These are phyloP conservation scores for Champsocephalus gunnari DNA, from an alignment of 2,797 vertebrate species.

Conservation along the genomic window DNA sequence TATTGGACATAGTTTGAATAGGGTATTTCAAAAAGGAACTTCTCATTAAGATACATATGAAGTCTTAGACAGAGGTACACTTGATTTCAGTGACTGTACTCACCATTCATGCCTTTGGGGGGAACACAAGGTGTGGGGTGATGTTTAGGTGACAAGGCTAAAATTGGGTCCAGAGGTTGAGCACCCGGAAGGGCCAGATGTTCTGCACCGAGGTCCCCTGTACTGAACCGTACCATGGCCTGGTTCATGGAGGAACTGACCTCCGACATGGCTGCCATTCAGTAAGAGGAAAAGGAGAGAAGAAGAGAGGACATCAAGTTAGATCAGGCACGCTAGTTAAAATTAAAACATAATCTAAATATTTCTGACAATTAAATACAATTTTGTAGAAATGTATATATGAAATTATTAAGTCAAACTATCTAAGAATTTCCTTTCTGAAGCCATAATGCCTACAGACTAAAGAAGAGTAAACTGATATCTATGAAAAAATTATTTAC, in stretches of 20 bases:
- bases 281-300: constrained; percentile 14
- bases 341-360: background rate
- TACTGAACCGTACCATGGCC: constrained; percentile 88
- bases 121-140: constrained; percentile 72
- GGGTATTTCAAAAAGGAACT: constrained; percentile 3
- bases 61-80: constrained; percentile 1
- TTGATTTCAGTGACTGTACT: constrained; percentile 43
- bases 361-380: no score
- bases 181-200: constrained; percentile 74
- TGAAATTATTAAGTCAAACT: background rate
- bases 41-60: constrained; percentile 12
- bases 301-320: constrained; percentile 7
- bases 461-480: background rate
- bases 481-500: background rate
- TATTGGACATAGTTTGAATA: constrained; percentile 8
- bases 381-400: no score
- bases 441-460: background rate
- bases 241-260: constrained; percentile 85
- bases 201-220: constrained; percentile 82
- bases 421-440: background rate
- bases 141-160: constrained; percentile 78
- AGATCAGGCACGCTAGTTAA: background rate
- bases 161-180: constrained; percentile 85
- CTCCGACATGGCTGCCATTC: constrained; percentile 85
- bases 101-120: constrained; percentile 89